Percentiles rank a stretch among this genome's conserved stretches.
Conservation (phyloP, 92 coral and sea anemone species). For the Porites cylindrica region DNA sequence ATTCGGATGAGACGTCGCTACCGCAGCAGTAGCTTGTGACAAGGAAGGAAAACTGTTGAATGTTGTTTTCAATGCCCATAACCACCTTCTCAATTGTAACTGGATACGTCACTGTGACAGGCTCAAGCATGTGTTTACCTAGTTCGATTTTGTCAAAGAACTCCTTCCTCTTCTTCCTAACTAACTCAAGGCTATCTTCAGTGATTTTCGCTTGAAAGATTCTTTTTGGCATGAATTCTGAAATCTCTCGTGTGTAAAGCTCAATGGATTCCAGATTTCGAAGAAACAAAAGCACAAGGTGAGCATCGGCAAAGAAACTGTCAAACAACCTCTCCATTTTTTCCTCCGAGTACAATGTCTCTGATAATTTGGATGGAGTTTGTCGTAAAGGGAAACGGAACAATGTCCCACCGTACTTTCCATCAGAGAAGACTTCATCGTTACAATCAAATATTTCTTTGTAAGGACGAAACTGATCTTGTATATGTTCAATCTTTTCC, state of each 20-base stretch:
- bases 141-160: conserved; percentile 40
- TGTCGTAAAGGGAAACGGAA: conserved; percentile 86
- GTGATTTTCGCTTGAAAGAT: conserved; percentile 63
- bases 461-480: conserved; percentile 80
- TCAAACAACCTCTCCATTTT: conserved; percentile 59
- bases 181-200: conserved; percentile 56
- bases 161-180: conserved; percentile 49
- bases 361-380: conserved; percentile 67
- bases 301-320: conserved; percentile 67
- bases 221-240: conserved; percentile 49
- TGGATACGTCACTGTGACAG: conserved; percentile 62
- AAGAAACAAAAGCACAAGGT: conserved; percentile 64
- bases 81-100: conserved; percentile 44
- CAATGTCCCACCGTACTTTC: conserved; percentile 72
- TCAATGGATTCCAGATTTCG: conserved; percentile 62
- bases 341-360: conserved; percentile 66
- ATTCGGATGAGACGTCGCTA: conserved; percentile 30
- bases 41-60: conserved; percentile 17
- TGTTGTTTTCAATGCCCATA: neutral
- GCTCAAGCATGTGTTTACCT: conserved; percentile 36
- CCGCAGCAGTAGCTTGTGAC: conserved; percentile 58
- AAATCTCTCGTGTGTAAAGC: conserved; percentile 57
- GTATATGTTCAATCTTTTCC: neutral
- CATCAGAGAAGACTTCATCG: conserved; percentile 41
- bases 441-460: conserved; percentile 69